These are phyloP conservation scores for Tinamus major DNA, from an alignment of 2,797 vertebrate genomes.

Conservation along the genomic window DNA sequence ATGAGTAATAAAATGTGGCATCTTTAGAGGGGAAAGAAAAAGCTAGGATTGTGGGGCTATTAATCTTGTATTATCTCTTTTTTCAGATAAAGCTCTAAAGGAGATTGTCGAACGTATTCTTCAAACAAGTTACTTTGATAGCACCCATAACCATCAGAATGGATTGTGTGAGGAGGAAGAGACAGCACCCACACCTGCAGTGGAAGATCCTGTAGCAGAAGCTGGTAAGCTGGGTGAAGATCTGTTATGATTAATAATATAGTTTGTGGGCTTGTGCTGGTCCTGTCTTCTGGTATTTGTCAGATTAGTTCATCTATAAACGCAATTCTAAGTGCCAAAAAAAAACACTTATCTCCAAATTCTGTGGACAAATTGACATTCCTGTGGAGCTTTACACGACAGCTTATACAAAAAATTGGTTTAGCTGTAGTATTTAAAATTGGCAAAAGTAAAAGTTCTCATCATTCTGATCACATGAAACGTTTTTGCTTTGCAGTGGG, in stretches of 20 bases:
- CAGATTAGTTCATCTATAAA: background rate
- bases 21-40: background rate
- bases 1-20: background rate
- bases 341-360: background rate
- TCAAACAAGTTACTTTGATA: conserved; percentile 94
- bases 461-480: background rate
- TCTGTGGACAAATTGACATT: background rate
- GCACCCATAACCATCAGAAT: conserved; percentile 92
- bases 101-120: conserved; percentile 92
- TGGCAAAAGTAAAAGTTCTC: background rate
- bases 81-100: conserved; percentile 91
- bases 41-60: background rate
- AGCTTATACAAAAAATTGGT: background rate
- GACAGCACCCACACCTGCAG: conserved; percentile 77
- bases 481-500: background rate
- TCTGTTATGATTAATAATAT: rapidly evolving
- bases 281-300: background rate
- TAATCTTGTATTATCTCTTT: background rate
- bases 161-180: conserved; percentile 92
- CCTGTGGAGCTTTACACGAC: background rate
- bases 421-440: background rate
- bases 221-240: conserved; percentile 79
- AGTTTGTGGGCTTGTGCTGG: background rate
- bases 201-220: conserved; percentile 85
- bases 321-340: background rate